Base-by-base conservation (phyloP, 1,140 invertebrate genomes). In the Cyphomyrmex costatus region DNA sequence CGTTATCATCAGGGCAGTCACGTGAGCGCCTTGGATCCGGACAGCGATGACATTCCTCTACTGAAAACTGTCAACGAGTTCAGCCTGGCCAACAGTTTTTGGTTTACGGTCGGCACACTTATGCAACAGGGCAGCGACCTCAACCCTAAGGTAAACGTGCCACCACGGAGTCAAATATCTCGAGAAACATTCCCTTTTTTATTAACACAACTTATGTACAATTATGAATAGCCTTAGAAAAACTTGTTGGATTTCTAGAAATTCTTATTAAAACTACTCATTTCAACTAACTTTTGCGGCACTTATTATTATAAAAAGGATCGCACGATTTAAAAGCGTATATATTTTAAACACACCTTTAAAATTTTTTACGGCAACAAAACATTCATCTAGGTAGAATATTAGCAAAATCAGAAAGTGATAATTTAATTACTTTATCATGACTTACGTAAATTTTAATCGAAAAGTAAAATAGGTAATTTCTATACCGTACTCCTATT, bases 51-150 rank as follows among this genome's bases (percentile, higher is more conserved):
- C 91, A 94, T 94, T 91, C 94, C 94, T 58, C 91, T 96, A 85
- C 93, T 93, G 79, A 95, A 92, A 90, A 95, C 94, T 53, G 96
- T 97, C 95, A 98, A 98, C 94, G 97, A 97, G 93, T 98, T 98
- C 93, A 98, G 96, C 51, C 94, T 98, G 83, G 96, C 96, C 91
- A 98, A 98, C 95, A 97, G 97, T 95, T 97, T 98, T 94, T 98
- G 98, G 98, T 98, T 98, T 95, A 97, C 98, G 16, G 97, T 99
- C 88, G 98, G 98, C 71, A 98, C 98, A 12, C 96, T 99, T 87
- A 99, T 99, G 98, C 98, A 99, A 95, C 98, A 99, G 96, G 98
- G 98, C 88, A 98, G 97, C 87, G 98, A 98, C 94, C 96, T 98
- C 87, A 98, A 98, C 94, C 98, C 98, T 71, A 97, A 98, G 97